Base-by-base conservation (phyloP, 92 coral and sea anemone species). In the Parazoanthus darwini region DNA sequence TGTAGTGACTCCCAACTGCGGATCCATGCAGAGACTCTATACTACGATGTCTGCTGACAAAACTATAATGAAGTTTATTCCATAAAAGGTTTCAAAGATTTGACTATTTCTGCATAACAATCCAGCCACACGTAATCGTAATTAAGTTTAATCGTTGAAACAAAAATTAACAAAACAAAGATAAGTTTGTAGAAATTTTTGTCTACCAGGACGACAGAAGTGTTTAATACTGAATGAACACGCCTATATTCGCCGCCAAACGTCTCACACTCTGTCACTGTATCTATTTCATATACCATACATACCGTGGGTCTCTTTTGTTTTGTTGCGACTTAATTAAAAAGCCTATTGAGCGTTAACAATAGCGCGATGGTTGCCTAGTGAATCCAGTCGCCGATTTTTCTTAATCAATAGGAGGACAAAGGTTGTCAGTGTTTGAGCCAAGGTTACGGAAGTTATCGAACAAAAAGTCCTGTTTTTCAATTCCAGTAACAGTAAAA, bases 351-450 rank as follows among this genome's bases (percentile, higher is more conserved):
- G 63, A 44, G 72, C 43, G 42, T 80, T 56, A 4, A 54, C 67
- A 80, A 80, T 80, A 80, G n/a, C 29, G 72, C 6, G 26, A 56
- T 54, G 71, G 72, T 56, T 56, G 71, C 84, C 71, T 80, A 36
- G 72, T 10, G 46, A 36, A 78, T 3, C 15, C 11, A 80, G 23
- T 80, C 84, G 71, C 58, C 29, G 48, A 58, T 54, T 38, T 80
- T n/a, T 37, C 68, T 63, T 22, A 22, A 56, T 39, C 68, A 18
- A 29, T 22, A 22, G 20, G 3, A 63, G 70, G 26, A 63, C 70
- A 63, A 63, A 63, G 25, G 70, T 63, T 63, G 20, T 63, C 70
- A 63, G 59, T 63, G 26, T 20, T 22, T 26, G 25, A 63, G 1
- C 18, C 66, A 58, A 14, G 18, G 66, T 63, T 23, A 22, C 70